Evolutionary conservation across 2,888 invertebrate genomes (phyloP).

Genomic region (Baccha elongata): DNA sequence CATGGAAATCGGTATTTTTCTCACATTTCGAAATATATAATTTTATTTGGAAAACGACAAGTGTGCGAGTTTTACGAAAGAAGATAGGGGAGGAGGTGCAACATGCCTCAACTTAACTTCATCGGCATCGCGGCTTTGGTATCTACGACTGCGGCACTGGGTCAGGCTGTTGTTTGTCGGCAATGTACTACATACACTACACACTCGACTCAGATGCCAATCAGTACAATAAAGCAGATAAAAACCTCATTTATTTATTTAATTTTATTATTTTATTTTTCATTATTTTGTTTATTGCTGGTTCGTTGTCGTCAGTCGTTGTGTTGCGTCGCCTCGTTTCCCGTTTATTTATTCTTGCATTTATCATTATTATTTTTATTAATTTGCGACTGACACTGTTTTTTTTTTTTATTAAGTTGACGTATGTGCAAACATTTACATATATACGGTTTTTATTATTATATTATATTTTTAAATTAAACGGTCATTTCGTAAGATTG

Average conservation of each 20-base stretch:
- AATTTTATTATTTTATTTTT: conserved; percentile 53
- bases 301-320: neutral
- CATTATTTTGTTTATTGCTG: conserved; percentile 28
- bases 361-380: conserved; percentile 65
- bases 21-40: conserved; percentile 59
- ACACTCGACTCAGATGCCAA: neutral
- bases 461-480: conserved; percentile 14
- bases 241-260: conserved; percentile 63
- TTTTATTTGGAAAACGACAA: conserved; percentile 39
- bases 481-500: conserved; percentile 16
- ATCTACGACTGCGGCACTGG: conserved; percentile 13
- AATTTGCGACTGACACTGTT: conserved; percentile 47
- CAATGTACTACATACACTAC: conserved; percentile 7
- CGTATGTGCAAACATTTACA: no score
- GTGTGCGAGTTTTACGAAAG: conserved; percentile 37
- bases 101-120: conserved; percentile 17
- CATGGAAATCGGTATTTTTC: conserved; percentile 62
- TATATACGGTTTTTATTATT: no score
- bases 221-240: conserved; percentile 41
- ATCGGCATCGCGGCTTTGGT: neutral
- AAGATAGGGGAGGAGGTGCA: neutral
- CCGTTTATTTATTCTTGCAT: conserved; percentile 50
- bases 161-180: conserved; percentile 22
- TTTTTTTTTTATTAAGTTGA: conserved; percentile 39
- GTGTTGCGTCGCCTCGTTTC: conserved; percentile 34